Conservation (phyloP, 2,797 vertebrate genomes). For the Melanitta fusca region DNA sequence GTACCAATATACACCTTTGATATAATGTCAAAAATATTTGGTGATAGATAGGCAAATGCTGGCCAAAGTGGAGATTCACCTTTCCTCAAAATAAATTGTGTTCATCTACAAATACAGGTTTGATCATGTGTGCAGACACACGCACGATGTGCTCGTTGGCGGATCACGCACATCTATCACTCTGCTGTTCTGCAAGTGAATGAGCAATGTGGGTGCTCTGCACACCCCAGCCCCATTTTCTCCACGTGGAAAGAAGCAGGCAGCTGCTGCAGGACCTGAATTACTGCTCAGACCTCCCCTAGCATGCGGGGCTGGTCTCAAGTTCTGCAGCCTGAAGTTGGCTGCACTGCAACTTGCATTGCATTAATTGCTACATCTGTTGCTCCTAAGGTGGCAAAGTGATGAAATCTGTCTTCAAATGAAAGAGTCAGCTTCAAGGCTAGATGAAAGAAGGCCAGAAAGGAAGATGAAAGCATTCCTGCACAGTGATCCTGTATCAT, state of each 20-base stretch:
- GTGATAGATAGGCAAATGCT: background rate
- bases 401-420: background rate
- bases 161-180: background rate
- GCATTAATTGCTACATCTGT: background rate
- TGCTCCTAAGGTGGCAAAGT: background rate
- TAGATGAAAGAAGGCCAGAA: background rate
- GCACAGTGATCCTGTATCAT: background rate
- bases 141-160: fast-evolving
- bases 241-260: background rate
- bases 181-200: background rate
- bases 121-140: background rate
- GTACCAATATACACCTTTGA: background rate
- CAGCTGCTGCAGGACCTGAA: background rate
- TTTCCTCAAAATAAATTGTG: background rate
- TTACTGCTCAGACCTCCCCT: background rate
- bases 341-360: background rate
- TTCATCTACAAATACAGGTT: background rate
- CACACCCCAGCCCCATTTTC: background rate
- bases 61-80: background rate
- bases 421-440: background rate
- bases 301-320: background rate
- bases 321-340: background rate
- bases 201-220: background rate
- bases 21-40: background rate
- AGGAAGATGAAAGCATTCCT: constrained; percentile 29